Base-by-base conservation (phyloP, 1,140 invertebrate species). In the Penaeus vannamei region DNA sequence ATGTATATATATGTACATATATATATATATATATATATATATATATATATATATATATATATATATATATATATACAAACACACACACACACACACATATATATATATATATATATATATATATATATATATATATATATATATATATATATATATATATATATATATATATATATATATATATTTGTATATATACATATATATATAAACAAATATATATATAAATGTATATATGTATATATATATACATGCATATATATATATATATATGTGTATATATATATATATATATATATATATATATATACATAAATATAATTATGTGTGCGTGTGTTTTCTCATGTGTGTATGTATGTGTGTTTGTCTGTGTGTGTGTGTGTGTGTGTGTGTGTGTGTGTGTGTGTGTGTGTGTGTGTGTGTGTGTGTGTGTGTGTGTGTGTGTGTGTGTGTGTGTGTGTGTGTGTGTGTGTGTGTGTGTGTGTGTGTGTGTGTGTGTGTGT, bases 151-250 rank as follows among this genome's bases (percentile, higher is more conserved):
- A 69, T 22, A 69, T 69, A 69, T 69, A 22, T 69, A 69, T 69
- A 69, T 69, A 69, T 69, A 69, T 69, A 69, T 69, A 69, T 69
- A 69, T 69, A 69, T 69, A 69, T 69, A 69, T 69, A 69, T 69
- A 69, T 69, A 69, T 69, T 8, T 69, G 1, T 69, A 69, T 69
- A 69, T 69, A 69, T 69, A 69, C 19, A 69, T 69, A 69, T 69
- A 69, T 69, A 69, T 20, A 69, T 32, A 69, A 0, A 69, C 0
- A 69, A 8, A 69, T 69, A 69, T 69, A 69, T 69, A 69, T 69
- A 22, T 69, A 14, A 8, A 32, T 69, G 12, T 69, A 69, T 69
- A 69, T 69, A 69, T 69, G 19, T 69, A 69, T 69, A 69, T 69
- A 69, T 32, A 69, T 32, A 69, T 26, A 69, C 12, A 69, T 69